phyloP scores from a whole-genome alignment of 2,797 vertebrate species.

The Picus viridis region DNA sequence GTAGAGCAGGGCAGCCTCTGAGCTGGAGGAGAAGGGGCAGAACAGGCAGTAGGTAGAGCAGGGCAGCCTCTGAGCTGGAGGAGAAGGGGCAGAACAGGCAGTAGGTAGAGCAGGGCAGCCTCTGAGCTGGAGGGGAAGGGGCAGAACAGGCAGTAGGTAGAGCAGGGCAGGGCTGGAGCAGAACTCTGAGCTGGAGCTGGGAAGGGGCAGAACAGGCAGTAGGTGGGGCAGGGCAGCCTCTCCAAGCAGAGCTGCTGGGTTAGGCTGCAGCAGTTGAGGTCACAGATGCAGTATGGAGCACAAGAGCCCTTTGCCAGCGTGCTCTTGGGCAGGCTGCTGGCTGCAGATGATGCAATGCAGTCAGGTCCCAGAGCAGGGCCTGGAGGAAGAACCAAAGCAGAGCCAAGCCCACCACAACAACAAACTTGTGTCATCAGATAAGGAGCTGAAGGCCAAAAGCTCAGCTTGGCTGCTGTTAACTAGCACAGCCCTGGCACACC shows the following conservation, averaged over 20 bases:
- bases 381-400: neutral
- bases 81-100: neutral
- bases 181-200: neutral
- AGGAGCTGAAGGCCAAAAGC: neutral
- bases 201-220: too few species aligned
- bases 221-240: neutral
- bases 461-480: neutral
- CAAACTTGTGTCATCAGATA: neutral
- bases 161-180: too few species aligned
- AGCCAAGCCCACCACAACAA: neutral
- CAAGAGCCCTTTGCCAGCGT: neutral
- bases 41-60: too few species aligned
- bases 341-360: neutral
- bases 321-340: neutral
- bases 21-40: neutral
- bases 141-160: too few species aligned
- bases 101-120: too few species aligned
- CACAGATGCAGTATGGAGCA: neutral
- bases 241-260: accelerated
- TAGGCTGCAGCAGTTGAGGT: neutral
- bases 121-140: neutral
- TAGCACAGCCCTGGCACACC: neutral
- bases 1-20: too few species aligned
- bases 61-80: neutral
- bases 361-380: neutral